Evolutionary conservation across 2,888 invertebrate genomes (phyloP), one percentile per base, ranked within the genome.

Genomic region (Amblyteles armatorius): DNA sequence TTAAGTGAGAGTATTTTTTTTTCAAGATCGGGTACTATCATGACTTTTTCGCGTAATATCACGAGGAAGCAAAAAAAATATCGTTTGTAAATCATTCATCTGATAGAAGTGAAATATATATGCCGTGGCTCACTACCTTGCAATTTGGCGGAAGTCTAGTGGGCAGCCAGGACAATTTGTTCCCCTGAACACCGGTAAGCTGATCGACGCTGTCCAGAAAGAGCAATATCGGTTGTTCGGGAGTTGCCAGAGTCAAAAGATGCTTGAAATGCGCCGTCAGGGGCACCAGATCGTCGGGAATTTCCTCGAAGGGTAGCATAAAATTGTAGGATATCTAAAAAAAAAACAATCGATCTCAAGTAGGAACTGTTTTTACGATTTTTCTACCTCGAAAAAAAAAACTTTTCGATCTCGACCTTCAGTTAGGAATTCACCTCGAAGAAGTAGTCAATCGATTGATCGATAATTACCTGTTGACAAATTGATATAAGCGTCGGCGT

Each of bases 201-300:
- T 99, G 99, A 94, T 99, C 99, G 0, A 99, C 98, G 0, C 99
- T 99, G 94, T 99, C 99, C 90, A 99, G 94, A 93, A 98, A 99
- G 63, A 99, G 95, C 0, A 99, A 95, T 65, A 99, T 94, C 0
- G 99, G 99, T 91, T 98, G 98, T 89, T 97, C 97, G 85, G 95
- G 94, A 0, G 96, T 97, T 0, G 98, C 98, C 93, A 97, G 95
- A 7, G 97, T 97, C 82, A 99, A 94, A 67, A 99, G 95, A 89
- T 98, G 97, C 94, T 99, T 99, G 94, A 99, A 99, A 94, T 99
- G 97, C 0, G 98, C 98, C 6, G 99, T 99, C 52, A 99, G 95
- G 0, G 99, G 99, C 40, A 99, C 99, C 89, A 99, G 94, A 93
- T 99, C 99, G 91, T 99, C 98, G 0, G 99, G 99, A 79, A 99